Conservation (phyloP, 2,113 vertebrate species). For the Guaruba guarouba region DNA sequence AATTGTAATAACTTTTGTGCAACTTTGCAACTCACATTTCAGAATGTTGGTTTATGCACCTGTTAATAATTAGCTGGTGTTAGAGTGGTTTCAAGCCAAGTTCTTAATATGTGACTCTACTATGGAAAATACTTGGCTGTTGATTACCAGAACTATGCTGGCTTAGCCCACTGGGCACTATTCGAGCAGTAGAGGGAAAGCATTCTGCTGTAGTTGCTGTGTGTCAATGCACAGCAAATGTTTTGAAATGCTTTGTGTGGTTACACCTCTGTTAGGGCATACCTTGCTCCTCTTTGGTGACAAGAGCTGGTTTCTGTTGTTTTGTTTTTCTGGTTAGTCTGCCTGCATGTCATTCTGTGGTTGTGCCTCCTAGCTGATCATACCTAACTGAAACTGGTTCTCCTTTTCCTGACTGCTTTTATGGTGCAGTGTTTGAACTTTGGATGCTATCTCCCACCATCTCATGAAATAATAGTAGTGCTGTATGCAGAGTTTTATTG, state of each 20-base stretch:
- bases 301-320: neutral
- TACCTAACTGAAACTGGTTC: neutral
- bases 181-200: neutral
- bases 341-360: no score
- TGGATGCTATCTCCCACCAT: neutral
- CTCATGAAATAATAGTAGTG: neutral
- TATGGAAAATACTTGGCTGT: neutral
- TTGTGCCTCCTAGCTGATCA: neutral
- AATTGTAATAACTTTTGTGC: neutral
- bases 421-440: neutral
- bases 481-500: neutral
- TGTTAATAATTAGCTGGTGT: neutral
- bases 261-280: neutral
- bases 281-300: neutral
- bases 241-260: neutral
- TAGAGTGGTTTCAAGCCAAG: neutral
- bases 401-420: neutral
- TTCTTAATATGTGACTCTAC: neutral
- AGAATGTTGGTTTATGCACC: neutral
- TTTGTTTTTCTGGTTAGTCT: neutral
- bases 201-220: neutral
- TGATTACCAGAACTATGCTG: neutral
- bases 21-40: neutral
- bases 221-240: fast-evolving
- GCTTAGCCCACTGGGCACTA: neutral